Base-by-base conservation (phyloP, 1,140 invertebrate species). In the Ceratosolen solmsi region DNA sequence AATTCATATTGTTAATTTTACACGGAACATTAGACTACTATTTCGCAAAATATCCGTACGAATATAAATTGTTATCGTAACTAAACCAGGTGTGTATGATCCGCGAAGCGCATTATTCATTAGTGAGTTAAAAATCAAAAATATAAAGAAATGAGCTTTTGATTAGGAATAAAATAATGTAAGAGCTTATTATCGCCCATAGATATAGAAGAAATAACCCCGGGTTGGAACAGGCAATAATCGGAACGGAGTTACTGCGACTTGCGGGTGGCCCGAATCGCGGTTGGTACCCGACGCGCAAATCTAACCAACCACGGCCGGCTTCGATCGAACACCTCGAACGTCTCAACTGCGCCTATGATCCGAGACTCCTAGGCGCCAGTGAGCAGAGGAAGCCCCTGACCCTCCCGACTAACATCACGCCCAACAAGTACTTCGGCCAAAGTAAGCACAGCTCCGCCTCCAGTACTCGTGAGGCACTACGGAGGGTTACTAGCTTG, bases 241-340 rank as follows among this genome's bases (percentile, higher is more conserved):
- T 94, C 38, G 95, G 94, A 20, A 95, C 95, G 11, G 96, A 96
- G 87, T 90, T 96, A 84, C 92, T 96, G 75, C 92, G 95, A 83
- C 89, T 96, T 80, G 94, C 94, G 2, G 96, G 96, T 1, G 95
- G 95, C 0, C 96, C 96, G 1, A 95, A 95, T 38, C 92, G 96
- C 60, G 96, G 96, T 80, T 97, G 96, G 96, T 97, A 97, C 88
- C 96, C 96, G 0, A 94, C 94, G 88, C 87, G 91, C 51, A 90
- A 91, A 38, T 87, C 87, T 27, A 91, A 89, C 79, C 91, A 92
- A 58, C 91, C 92, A 11, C 94, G 96, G 77, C 95, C 96, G 1
- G 95, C 94, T 0, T 96, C 95, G n/a, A 96, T 95, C 72, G 96
- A 96, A 88, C 95, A 96, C 87, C 92, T 97, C 73, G 96, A 97